A percentile compares a stretch with the other conserved stretches of the same genome.
Conservation (phyloP, 2,888 invertebrate species). For the Rhagium mordax region DNA sequence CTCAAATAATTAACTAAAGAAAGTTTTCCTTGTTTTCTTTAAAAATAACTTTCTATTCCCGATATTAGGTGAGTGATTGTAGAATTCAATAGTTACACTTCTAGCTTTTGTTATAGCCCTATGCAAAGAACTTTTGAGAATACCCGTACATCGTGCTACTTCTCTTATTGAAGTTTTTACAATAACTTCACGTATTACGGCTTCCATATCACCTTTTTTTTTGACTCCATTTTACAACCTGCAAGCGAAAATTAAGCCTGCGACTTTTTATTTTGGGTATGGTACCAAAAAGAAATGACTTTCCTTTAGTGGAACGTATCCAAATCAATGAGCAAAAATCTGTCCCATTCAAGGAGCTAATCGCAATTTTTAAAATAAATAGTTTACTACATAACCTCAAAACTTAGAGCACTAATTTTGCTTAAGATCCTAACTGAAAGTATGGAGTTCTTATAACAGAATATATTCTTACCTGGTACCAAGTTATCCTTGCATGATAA, state of each 20-base stretch:
- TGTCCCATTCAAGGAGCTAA: background rate
- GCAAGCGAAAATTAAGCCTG: background rate
- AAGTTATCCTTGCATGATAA: no score
- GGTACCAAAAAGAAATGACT: background rate
- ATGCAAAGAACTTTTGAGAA: no score
- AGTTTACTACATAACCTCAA: no score
- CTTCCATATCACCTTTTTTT: background rate
- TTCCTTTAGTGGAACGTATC: background rate
- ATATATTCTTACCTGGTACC: background rate
- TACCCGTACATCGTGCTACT: background rate
- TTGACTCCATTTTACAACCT: background rate
- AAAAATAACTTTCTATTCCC: background rate
- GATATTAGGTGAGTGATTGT: background rate
- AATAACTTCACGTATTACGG: background rate
- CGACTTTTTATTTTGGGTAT: background rate
- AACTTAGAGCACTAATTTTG: no score
- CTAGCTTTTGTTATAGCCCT: background rate
- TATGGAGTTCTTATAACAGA: background rate
- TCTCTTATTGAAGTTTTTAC: background rate
- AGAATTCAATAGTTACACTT: background rate
- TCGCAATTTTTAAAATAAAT: background rate
- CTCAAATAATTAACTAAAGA: background rate
- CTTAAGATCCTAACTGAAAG: no score
- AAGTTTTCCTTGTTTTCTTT: background rate
- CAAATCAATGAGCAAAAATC: background rate